Conservation (phyloP, 1,140 invertebrate species). For the Sarcophaga peregrina region DNA sequence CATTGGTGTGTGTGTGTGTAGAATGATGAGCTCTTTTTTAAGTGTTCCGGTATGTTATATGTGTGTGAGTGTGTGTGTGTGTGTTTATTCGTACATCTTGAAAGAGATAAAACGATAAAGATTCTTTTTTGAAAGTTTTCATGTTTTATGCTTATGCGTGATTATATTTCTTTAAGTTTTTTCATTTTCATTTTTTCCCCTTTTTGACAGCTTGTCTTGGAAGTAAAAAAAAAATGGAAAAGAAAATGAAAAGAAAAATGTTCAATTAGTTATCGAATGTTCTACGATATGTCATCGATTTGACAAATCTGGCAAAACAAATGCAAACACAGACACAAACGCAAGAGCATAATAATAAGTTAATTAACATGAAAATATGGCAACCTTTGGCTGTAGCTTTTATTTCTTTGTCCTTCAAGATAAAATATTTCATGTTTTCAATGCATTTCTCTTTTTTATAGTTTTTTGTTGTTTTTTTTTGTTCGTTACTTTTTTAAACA, state of each 20-base stretch:
- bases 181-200: not conserved
- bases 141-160: conserved; percentile 14
- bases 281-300: not conserved
- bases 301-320: conserved; percentile 6
- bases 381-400: not conserved
- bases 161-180: not conserved
- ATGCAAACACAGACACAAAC: not conserved
- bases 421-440: too few species aligned
- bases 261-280: not conserved
- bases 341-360: not conserved
- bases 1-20: not conserved
- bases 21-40: not conserved
- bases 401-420: too few species aligned
- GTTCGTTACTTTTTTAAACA: too few species aligned
- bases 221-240: not conserved
- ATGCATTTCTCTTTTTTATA: too few species aligned
- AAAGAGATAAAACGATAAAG: conserved; percentile 9
- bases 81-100: not conserved
- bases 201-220: not conserved
- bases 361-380: conserved; percentile 9
- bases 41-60: too few species aligned
- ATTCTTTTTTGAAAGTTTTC: not conserved
- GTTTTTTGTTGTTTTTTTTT: too few species aligned
- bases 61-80: not conserved
- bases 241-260: not conserved